Percentiles rank a stretch among this genome's conserved stretches.
Conservation (phyloP, 2,113 vertebrate genomes). For the Microcebus murinus region DNA sequence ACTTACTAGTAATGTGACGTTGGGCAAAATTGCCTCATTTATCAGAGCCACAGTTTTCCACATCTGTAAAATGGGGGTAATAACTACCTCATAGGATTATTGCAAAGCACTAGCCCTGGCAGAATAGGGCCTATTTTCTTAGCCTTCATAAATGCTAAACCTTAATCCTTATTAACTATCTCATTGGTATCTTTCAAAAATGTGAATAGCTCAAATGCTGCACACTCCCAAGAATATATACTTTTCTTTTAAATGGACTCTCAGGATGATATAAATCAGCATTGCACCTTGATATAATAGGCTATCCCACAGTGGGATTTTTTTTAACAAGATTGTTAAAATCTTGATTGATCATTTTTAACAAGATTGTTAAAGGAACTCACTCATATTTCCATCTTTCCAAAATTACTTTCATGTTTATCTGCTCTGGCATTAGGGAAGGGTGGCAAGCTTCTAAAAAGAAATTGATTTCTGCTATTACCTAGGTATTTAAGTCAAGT, state of each 20-base stretch:
- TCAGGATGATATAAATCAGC: background rate
- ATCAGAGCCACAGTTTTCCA: conserved; percentile 46
- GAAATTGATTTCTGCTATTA: background rate
- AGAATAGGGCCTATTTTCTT: background rate
- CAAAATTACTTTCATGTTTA: background rate
- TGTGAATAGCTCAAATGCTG: background rate
- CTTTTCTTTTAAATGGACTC: background rate
- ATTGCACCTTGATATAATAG: background rate
- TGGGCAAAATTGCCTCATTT: background rate
- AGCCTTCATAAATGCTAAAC: background rate
- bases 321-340: background rate
- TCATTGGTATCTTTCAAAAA: background rate
- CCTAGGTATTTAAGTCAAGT: background rate
- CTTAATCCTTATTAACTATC: background rate
- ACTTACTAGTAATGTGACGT: background rate
- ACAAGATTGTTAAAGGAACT: background rate
- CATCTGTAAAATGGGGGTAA: conserved; percentile 15
- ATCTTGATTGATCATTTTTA: background rate
- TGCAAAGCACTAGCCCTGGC: background rate
- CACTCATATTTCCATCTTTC: background rate
- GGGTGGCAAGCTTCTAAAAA: background rate
- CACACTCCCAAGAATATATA: background rate
- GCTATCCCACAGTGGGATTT: background rate
- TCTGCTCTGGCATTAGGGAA: background rate
- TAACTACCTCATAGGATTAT: background rate